Percentiles rank a stretch among this genome's conserved stretches.
Conservation (phyloP, 2,113 vertebrate genomes). For the Murina feae region DNA sequence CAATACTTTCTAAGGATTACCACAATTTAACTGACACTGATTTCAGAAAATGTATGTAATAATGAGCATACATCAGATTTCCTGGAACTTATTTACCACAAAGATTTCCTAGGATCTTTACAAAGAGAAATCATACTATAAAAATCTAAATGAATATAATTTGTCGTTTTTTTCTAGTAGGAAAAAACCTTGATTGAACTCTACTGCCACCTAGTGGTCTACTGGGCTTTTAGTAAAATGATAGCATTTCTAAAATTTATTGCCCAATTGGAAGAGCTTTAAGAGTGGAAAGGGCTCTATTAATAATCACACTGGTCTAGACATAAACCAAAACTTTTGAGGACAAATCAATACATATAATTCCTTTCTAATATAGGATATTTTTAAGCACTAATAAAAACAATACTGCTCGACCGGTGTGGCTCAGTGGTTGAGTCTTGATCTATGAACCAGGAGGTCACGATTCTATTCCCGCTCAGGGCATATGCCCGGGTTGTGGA, state of each 20-base stretch:
- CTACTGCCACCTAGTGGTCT: slow-evolving; percentile 36
- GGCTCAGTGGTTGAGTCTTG: too few species aligned
- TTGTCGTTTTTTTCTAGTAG: background rate
- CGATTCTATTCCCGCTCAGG: too few species aligned
- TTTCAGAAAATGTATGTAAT: slow-evolving; percentile 9
- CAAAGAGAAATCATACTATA: background rate
- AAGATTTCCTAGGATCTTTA: background rate
- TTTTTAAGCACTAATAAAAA: slow-evolving; percentile 18
- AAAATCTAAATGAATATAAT: background rate
- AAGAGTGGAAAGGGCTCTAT: background rate
- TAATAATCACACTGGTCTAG: background rate
- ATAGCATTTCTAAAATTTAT: background rate
- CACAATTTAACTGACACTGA: slow-evolving; percentile 4
- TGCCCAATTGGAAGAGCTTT: background rate
- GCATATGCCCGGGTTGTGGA: too few species aligned
- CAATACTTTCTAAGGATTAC: background rate
- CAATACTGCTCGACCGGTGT: background rate
- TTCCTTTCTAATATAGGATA: background rate
- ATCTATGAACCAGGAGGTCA: too few species aligned
- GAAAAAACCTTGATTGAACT: background rate
- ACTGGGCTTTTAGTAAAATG: background rate
- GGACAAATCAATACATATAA: background rate
- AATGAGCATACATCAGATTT: background rate
- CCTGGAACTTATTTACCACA: background rate
- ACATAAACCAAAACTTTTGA: background rate